Base-by-base conservation (phyloP, 2,113 vertebrate genomes). In the Gnathonemus echidnorhynchus region DNA sequence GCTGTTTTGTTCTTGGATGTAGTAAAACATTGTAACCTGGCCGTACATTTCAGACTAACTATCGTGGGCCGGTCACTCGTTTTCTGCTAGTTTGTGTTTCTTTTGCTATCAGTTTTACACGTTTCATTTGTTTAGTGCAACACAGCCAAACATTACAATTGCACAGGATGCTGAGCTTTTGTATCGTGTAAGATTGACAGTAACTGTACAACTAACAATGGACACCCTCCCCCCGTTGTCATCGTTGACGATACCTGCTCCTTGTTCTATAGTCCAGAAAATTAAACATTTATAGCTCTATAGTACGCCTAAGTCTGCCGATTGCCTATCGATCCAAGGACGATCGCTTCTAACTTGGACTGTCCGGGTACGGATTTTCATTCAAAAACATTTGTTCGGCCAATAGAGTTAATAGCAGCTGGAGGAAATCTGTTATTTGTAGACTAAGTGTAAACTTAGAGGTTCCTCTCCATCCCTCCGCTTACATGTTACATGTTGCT, bases 201-300 rank as follows among this genome's bases (percentile, higher is more conserved):
- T 45, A 85, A 46, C 42, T 46, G 42, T n/a, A n/a, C 39, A 85
- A 85, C 86, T 52, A 87, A 87, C 50, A 87, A 87, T 53, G 50
- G 49, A 39, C 5, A 87, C 11, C 86, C n/a, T 17, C 21, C 80
- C 48, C 50, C 50, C 27, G 50, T 56, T 39, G 27, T 87, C 86
- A 52, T 87, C 53, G n/a, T 27, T 87, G 48, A 52, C 10, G n/a
- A 87, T 53, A 87, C 50, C 27, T 53, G 46, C n/a, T 87, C 50
- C 27, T 31, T 52, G 46, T 35, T 52, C 6, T 56, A 35, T n/a
- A 35, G 27, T 87, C 17, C 49, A 50, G 27, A 27, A 19, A 53
- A 53, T 87, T 24, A 48, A 87, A n/a, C 50, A 53, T 53, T 9
- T 31, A 35, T 27, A 19, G 15, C 39, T 85, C 39, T 6, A 48